Base-by-base conservation (phyloP, 2,888 invertebrate genomes). In the Drosophila silvestris region DNA sequence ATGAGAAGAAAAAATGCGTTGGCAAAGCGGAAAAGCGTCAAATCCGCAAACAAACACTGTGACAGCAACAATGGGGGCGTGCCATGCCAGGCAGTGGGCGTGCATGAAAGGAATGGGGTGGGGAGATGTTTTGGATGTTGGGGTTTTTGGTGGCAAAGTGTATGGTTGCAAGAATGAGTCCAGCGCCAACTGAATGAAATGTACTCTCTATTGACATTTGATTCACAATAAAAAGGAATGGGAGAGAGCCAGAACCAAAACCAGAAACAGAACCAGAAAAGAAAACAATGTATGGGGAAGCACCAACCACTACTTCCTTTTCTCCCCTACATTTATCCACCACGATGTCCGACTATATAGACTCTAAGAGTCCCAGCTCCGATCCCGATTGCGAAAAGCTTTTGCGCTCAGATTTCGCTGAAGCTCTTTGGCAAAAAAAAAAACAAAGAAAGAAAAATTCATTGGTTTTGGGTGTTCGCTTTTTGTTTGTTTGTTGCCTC, bases 191-290 rank as follows among this genome's bases (percentile, higher is more conserved):
- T 83, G 90, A 87, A 87, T 91, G 87, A 87, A 87, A 87, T 87
- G 89, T 87, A 87, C 87, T 87, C 87, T 89, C 87, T 87, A 91
- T 87, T 87, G 87, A 87, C 87, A 91, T 87, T 87, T 91, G 87
- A 90, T 90, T 82, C 90, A 73, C 61, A 60, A 64, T 63, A 65
- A 57, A 51, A 57, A 33, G 50, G 41, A 39, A 19, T 35, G 35
- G 58, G 41, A 50, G 51, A 57, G 58, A 41, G 16, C 47, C 16
- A 47, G 47, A 47, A 5, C 22, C 22, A 44, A 5, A 5, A 5
- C n/a, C 44, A 44, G 44, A 44, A 44, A 3, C 22, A 47, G 47
- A 6, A 44, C 44, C 52, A 60, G 53, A 61, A 76, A 56, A 74
- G 64, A 69, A 60, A 65, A 47, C 22, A 26, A 51, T 5, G 47